A percentile compares a stretch with the other conserved stretches of the same genome.
These are phyloP conservation scores for Tholera decimalis DNA, from an alignment of 2,888 invertebrate genomes.

Conservation along the genomic window DNA sequence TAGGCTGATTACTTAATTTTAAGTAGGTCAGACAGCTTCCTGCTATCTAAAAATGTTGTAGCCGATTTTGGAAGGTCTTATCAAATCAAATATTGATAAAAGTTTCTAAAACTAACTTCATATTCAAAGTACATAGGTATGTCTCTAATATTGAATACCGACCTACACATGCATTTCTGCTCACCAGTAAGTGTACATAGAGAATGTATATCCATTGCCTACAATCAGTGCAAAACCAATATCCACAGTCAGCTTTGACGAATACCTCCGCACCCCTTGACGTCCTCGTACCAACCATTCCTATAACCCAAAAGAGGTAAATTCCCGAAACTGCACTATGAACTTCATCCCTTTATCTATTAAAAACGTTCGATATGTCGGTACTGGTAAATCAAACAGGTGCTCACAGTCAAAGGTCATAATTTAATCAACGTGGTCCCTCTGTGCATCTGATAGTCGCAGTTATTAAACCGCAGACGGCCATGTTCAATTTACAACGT, in stretches of 20 bases:
- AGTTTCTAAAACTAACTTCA: neutral
- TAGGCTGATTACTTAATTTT: no score
- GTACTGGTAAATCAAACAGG: conserved; percentile 71
- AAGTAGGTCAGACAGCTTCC: no score
- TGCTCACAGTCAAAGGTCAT: conserved; percentile 75
- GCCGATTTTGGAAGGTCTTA: no score
- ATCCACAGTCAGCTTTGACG: conserved; percentile 12
- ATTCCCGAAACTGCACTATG: conserved; percentile 53
- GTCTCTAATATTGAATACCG: neutral
- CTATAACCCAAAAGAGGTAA: conserved; percentile 43
- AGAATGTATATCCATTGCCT: no score
- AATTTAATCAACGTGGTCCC: conserved; percentile 81
- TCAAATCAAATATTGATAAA: neutral
- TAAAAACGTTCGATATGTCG: conserved; percentile 41
- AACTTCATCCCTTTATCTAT: conserved; percentile 57
- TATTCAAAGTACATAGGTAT: neutral
- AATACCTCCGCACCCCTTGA: conserved; percentile 4
- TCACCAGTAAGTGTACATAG: neutral
- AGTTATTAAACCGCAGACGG: conserved; percentile 84
- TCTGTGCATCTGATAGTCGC: conserved; percentile 76
- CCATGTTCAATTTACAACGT: conserved; percentile 80
- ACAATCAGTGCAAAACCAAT: conserved; percentile 14
- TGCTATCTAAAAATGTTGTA: no score
- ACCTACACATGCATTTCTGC: neutral
- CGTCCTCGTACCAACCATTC: neutral